Percentiles rank a stretch among this genome's conserved stretches.
These are phyloP conservation scores for Brachionus sp. DNA, from an alignment of 1,140 invertebrate species.

Conservation along the genomic window DNA sequence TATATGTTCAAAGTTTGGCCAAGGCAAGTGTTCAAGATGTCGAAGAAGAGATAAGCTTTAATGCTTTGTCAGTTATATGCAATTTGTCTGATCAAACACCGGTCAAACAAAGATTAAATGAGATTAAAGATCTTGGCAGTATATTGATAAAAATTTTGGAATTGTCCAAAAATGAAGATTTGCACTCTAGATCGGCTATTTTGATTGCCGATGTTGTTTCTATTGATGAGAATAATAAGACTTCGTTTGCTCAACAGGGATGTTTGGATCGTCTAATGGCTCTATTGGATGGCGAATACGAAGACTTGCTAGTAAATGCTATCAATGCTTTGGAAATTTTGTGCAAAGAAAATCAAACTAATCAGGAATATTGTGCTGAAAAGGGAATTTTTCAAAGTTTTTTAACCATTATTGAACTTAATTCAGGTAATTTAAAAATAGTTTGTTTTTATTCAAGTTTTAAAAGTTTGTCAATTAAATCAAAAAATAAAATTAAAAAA, in stretches of 20 bases:
- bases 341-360: constrained; percentile 21
- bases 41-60: constrained; percentile 49
- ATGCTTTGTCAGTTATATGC: constrained; percentile 56
- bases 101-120: constrained; percentile 50
- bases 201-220: constrained; percentile 56
- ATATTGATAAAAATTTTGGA: constrained; percentile 51
- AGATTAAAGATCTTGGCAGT: constrained; percentile 52
- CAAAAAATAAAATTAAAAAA: too few species aligned
- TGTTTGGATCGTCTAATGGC: background rate
- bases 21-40: constrained; percentile 46
- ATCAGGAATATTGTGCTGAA: constrained; percentile 20
- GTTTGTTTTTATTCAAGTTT: too few species aligned
- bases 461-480: too few species aligned
- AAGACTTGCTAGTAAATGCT: constrained; percentile 58
- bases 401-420: constrained; percentile 14
- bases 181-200: constrained; percentile 57
- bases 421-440: too few species aligned
- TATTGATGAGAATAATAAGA: constrained; percentile 48
- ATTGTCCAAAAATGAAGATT: constrained; percentile 54
- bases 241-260: constrained; percentile 3
- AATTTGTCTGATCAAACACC: constrained; percentile 56
- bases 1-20: constrained; percentile 49
- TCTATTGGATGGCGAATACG: constrained; percentile 55
- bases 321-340: constrained; percentile 56
- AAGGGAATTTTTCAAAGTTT: constrained; percentile 16